A percentile compares a stretch with the other conserved stretches of the same genome.
Evolutionary conservation across 1,140 invertebrate genomes (phyloP).

Genomic region (Pemphigus obesinymphae): DNA sequence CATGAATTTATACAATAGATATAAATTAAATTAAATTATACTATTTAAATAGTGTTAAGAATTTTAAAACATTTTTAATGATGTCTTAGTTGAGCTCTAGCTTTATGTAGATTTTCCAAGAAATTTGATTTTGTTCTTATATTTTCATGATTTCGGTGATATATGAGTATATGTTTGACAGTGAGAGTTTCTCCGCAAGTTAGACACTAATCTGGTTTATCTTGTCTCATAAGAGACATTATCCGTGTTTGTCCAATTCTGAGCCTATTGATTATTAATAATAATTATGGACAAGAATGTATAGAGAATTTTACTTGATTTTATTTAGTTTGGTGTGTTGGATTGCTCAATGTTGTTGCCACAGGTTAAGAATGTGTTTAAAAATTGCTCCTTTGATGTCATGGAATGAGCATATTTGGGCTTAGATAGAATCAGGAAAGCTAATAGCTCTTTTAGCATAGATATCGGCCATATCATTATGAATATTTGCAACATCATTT

Average conservation of each 20-base stretch:
- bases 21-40: too few relatives aligned
- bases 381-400: not conserved
- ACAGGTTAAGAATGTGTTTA: not conserved
- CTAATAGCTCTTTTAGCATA: not conserved
- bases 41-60: too few relatives aligned
- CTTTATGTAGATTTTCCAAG: too few relatives aligned
- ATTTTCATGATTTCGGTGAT: too few relatives aligned
- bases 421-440: not conserved
- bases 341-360: not conserved
- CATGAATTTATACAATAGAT: too few relatives aligned
- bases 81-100: too few relatives aligned
- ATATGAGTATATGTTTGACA: too few relatives aligned
- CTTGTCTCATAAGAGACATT: not conserved
- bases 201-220: not conserved
- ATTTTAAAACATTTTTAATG: too few relatives aligned
- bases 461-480: not conserved
- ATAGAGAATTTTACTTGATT: not conserved
- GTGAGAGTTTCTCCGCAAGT: too few relatives aligned
- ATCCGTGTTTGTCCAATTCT: too few relatives aligned
- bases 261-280: not conserved
- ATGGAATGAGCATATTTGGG: not conserved
- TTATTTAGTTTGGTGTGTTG: not conserved
- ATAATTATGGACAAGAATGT: not conserved
- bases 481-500: not conserved
- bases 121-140: too few relatives aligned